Base-by-base conservation (phyloP, 2,113 vertebrate species). In the Riparia riparia region DNA sequence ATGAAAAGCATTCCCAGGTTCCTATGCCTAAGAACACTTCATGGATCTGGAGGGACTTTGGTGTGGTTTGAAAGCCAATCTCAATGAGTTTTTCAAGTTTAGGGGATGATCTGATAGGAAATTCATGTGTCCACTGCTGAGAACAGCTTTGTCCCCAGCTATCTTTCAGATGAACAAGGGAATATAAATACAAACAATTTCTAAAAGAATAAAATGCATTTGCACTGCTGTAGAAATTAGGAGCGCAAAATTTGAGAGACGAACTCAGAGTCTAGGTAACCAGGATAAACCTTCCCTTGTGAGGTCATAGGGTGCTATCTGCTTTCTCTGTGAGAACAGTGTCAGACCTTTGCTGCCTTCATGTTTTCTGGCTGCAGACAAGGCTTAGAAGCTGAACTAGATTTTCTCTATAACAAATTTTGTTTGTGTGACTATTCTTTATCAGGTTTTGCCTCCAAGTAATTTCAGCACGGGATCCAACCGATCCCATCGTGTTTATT, bases 61-160 rank as follows among this genome's bases (percentile, higher is more conserved):
- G 51, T 61, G 17, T 21, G 14, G 19, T 51, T 84, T 76, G 44
- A 91, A 94, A 95, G 71, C 17, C 65, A 81, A 4, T 9, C 29
- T 50, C 70, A 66, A 9, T 19, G 49, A 82, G 44, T n/a, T 91
- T 12, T 45, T 41, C 45, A 37, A 84, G 28, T 39, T 20, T 2
- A 0, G 14, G 68, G 54, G 31, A 61, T 16, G 44, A 63, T 41
- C 47, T 16, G 24, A 60, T n/a, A 25, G 0, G 8, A 87, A 71
- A 82, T 47, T 92, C 56, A 89, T 65, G 64, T 12, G n/a, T 79
- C 34, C 68, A 20, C 19, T 64, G 51, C 53, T 71, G 53, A 53
- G 53, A 91, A 41, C 5, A 22, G 1, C 49, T 82, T 86, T 57
- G 29, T 6, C 26, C 25, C n/a, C 34, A 58, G 5, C 25, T 44